Conservation (phyloP, 1,140 invertebrate genomes). For the Drosophila cardini region DNA sequence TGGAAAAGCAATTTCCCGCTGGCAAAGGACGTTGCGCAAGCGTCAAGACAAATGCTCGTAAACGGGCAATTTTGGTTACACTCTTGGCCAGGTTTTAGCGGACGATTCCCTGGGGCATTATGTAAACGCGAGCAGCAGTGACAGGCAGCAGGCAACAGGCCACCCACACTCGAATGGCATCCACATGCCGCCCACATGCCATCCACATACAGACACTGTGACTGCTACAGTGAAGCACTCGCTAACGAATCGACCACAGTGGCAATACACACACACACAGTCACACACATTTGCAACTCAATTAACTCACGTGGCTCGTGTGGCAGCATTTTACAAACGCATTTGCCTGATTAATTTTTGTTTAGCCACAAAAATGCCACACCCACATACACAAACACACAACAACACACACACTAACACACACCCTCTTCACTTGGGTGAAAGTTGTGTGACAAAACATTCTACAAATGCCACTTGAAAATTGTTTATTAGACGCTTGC, state of each 20-base stretch:
- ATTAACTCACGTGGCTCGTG: conserved; percentile 27
- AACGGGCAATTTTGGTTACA: conserved; percentile 53
- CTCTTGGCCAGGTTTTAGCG: conserved; percentile 2
- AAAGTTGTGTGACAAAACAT: conserved; percentile 44
- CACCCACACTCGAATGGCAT: conserved; percentile 19
- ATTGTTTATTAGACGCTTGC: conserved; percentile 8
- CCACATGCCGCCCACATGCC: conserved; percentile 28
- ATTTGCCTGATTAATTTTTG: conserved; percentile 50
- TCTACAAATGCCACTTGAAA: conserved; percentile 45
- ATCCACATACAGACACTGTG: conserved; percentile 27
- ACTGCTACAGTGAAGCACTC: conserved; percentile 18
- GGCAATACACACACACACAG: conserved; percentile 21
- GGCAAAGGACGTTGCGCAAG: conserved; percentile 69
- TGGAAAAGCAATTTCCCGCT: conserved; percentile 72
- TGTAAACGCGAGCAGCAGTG: conserved; percentile 13
- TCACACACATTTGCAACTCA: conserved; percentile 40
- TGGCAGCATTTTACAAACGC: conserved; percentile 32
- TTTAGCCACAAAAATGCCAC: conserved; percentile 41
- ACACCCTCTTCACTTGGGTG: conserved; percentile 9
- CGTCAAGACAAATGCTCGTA: conserved; percentile 24
- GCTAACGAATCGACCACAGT: too few species aligned
- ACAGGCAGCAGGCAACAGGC: conserved; percentile 1
- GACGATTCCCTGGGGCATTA: conserved; percentile 22
- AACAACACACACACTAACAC: neutral
- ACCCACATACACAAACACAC: conserved; percentile 18